phyloP scores from a whole-genome alignment of 2,113 vertebrate genomes.

The Podarcis muralis region DNA sequence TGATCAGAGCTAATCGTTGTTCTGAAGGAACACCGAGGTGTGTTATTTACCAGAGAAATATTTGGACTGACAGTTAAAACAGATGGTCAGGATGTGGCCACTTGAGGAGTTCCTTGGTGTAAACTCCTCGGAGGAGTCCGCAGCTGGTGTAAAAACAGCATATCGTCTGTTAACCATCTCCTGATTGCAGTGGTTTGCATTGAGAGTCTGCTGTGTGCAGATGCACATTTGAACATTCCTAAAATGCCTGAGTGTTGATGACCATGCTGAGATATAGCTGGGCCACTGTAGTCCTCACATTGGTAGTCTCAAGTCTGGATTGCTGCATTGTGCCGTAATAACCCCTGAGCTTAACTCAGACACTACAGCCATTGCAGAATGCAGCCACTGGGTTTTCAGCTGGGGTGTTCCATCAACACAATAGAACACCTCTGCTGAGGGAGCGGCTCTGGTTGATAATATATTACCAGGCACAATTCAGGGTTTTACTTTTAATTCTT shows the following conservation, averaged over 20 bases:
- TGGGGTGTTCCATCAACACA: too few relatives aligned
- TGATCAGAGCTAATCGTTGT: accelerated
- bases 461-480: too few relatives aligned
- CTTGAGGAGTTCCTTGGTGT: background rate
- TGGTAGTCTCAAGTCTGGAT: too few relatives aligned
- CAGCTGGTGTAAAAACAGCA: background rate
- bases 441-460: too few relatives aligned
- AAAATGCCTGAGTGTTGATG: background rate
- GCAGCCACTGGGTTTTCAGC: too few relatives aligned
- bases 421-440: too few relatives aligned
- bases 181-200: background rate
- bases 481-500: too few relatives aligned
- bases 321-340: too few relatives aligned
- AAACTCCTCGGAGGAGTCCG: background rate
- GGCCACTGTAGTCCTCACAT: too few relatives aligned
- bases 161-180: background rate
- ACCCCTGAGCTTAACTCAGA: too few relatives aligned
- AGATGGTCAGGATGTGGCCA: background rate
- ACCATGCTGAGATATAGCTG: too few relatives aligned
- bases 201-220: background rate
- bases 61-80: background rate
- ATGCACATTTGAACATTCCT: background rate
- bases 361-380: too few relatives aligned
- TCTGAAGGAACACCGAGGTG: background rate
- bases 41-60: background rate